A percentile compares a stretch with the other conserved stretches of the same genome.
These are phyloP conservation scores for Ellobium chinense DNA, from an alignment of 2,888 invertebrate species.

Conservation along the genomic window DNA sequence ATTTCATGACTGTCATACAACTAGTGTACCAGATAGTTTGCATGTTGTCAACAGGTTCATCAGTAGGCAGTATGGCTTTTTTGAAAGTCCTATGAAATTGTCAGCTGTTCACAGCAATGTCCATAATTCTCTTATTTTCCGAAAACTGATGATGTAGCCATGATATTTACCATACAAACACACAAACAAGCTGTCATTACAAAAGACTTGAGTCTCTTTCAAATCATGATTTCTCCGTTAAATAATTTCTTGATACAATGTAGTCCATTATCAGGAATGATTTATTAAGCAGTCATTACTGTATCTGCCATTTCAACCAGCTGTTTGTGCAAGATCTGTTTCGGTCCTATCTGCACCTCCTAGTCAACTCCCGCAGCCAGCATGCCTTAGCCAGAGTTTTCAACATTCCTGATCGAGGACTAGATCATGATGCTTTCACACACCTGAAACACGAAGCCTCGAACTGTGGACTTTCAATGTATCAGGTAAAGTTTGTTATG, in stretches of 20 bases:
- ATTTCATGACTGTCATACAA: no score
- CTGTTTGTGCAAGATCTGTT: conserved; percentile 66
- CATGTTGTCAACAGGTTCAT: background rate
- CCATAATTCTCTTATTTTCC: no score
- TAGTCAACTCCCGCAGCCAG: conserved; percentile 77
- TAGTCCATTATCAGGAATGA: background rate
- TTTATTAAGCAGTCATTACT: background rate
- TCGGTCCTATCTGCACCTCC: conserved; percentile 73
- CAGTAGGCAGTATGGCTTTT: background rate
- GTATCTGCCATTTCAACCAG: conserved; percentile 16
- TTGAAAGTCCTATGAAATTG: no score
- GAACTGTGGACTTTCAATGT: conserved; percentile 75
- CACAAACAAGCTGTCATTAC: no score
- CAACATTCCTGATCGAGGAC: conserved; percentile 75
- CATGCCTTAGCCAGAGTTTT: conserved; percentile 74
- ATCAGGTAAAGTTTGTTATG: no score
- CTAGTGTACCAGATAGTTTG: background rate
- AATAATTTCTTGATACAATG: no score
- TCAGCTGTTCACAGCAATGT: no score
- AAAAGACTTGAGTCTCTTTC: no score
- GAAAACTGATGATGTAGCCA: no score
- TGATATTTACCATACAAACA: no score
- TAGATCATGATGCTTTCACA: conserved; percentile 77
- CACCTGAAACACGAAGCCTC: conserved; percentile 72
- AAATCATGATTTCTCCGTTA: no score